A percentile compares a stretch with the other conserved stretches of the same genome.
These are phyloP conservation scores for Latrodectus geometricus DNA, from an alignment of 1,140 invertebrate genomes.

Conservation along the genomic window DNA sequence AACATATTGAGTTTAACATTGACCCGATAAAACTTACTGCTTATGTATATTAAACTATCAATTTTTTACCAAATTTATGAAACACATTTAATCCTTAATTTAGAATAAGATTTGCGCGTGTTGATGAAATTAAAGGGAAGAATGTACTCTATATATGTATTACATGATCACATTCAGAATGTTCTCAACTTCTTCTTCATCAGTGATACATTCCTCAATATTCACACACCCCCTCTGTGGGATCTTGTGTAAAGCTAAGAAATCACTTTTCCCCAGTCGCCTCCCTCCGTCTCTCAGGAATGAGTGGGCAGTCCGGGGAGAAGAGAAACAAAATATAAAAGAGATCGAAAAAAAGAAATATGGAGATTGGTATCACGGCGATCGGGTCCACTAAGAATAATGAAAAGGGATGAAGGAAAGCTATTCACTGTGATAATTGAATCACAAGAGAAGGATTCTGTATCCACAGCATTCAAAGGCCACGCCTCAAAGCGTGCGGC, in stretches of 20 bases:
- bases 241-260: slow-evolving; percentile 46
- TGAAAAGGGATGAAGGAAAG: slow-evolving; percentile 32
- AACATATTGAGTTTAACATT: too few species aligned
- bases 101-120: too few species aligned
- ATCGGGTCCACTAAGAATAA: slow-evolving; percentile 53
- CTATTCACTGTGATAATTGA: slow-evolving; percentile 57
- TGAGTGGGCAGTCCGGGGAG: slow-evolving; percentile 42
- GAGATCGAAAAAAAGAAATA: slow-evolving; percentile 41
- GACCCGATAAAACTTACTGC: too few species aligned
- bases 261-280: slow-evolving; percentile 37
- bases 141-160: too few species aligned
- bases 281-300: slow-evolving; percentile 1
- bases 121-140: too few species aligned
- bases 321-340: slow-evolving; percentile 42
- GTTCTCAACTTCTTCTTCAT: neutral
- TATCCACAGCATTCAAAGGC: slow-evolving; percentile 28
- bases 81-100: too few species aligned
- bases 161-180: too few species aligned
- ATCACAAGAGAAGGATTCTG: slow-evolving; percentile 29
- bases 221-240: slow-evolving; percentile 12
- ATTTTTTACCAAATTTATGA: too few species aligned
- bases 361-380: slow-evolving; percentile 52
- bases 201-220: neutral
- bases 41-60: too few species aligned
- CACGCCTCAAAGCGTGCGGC: slow-evolving; percentile 38